These are phyloP conservation scores for Gracilinanus agilis DNA, from an alignment of 2,113 vertebrate species.

Conservation along the genomic window DNA sequence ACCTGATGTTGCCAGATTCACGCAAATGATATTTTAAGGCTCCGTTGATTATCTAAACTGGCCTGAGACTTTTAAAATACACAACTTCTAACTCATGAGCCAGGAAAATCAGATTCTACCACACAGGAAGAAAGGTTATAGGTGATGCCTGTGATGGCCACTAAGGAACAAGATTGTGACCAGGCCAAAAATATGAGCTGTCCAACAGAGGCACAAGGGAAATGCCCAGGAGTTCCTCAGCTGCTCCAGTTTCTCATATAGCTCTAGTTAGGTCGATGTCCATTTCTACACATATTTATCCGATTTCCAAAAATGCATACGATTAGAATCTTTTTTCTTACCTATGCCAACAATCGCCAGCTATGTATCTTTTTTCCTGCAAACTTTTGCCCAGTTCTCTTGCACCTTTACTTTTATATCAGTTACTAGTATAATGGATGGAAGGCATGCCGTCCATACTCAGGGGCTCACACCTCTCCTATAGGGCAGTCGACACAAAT, in stretches of 20 bases:
- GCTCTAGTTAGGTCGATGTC: background rate
- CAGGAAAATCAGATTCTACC: background rate
- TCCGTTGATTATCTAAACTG: background rate
- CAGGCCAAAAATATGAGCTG: background rate
- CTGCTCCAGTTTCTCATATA: background rate
- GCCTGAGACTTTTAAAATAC: conserved; percentile 19
- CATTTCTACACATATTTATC: background rate
- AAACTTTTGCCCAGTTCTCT: background rate
- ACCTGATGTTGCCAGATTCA: background rate
- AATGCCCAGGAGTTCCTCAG: background rate
- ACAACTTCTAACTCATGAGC: background rate
- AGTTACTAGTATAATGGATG: no score
- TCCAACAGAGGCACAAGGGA: background rate
- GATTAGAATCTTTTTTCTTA: conserved; percentile 21
- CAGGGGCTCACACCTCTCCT: background rate
- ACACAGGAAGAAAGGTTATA: background rate
- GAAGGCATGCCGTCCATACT: background rate
- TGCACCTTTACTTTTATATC: background rate
- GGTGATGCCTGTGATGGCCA: background rate
- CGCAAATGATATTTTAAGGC: background rate
- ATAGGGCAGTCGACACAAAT: background rate
- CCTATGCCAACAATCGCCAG: background rate
- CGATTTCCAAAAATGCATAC: background rate
- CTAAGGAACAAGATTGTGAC: background rate
- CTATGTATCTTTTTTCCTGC: background rate